These are phyloP conservation scores for Plagiodera versicolora DNA, from an alignment of 2,888 invertebrate genomes.

Conservation along the genomic window DNA sequence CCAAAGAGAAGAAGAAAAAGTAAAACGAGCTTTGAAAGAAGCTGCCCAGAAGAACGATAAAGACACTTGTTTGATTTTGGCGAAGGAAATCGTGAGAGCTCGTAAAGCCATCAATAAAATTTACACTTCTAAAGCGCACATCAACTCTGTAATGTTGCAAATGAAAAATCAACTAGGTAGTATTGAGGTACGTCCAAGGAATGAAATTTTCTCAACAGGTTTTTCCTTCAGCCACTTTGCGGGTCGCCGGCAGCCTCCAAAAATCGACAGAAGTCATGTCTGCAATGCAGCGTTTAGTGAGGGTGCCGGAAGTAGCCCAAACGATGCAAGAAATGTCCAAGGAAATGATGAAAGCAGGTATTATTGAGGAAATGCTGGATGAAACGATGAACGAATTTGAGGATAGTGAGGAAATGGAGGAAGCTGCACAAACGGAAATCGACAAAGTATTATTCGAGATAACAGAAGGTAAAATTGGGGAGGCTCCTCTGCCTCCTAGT, in stretches of 20 bases:
- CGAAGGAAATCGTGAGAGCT: conserved; percentile 88
- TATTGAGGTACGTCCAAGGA: neutral
- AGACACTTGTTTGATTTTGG: conserved; percentile 90
- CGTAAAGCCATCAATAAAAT: conserved; percentile 88
- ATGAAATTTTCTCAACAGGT: neutral
- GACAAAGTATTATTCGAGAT: conserved; percentile 75
- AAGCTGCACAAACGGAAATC: conserved; percentile 88
- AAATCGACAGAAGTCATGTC: conserved; percentile 99
- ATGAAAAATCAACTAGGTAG: conserved; percentile 97
- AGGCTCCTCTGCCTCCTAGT: conserved; percentile 78
- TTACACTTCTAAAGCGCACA: conserved; percentile 94
- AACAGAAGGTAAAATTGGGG: conserved; percentile 88
- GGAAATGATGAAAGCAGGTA: conserved; percentile 99
- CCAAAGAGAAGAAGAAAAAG: conserved; percentile 96
- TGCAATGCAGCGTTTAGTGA: conserved; percentile 90
- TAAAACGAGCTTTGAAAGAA: conserved; percentile 89
- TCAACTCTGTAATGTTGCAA: conserved; percentile 94
- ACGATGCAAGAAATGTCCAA: conserved; percentile 98
- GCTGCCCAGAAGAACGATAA: conserved; percentile 94
- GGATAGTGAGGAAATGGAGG: conserved; percentile 93
- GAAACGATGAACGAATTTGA: conserved; percentile 94
- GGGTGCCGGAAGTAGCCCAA: conserved; percentile 89
- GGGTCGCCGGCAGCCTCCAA: conserved; percentile 89
- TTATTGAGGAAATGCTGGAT: conserved; percentile 98
- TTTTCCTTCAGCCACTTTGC: conserved; percentile 75